A percentile compares a stretch with the other conserved stretches of the same genome.
phyloP scores from a whole-genome alignment of 2,888 invertebrate genomes.

The Catocala fraxini region DNA sequence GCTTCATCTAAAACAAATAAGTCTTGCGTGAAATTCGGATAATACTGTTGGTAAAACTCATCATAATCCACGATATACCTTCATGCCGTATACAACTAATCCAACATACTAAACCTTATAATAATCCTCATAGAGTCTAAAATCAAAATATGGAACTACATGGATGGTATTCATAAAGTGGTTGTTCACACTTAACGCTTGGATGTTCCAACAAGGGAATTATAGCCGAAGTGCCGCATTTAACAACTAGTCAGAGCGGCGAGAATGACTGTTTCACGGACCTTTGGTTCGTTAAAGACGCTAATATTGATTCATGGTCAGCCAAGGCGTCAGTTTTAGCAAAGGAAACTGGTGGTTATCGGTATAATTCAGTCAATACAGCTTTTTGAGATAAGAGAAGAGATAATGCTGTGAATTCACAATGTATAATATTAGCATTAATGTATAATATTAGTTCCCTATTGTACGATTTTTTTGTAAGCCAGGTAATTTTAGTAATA shows the following conservation, averaged over 20 bases:
- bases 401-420: slow-evolving; percentile 21
- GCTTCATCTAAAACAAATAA: slow-evolving; percentile 77
- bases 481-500: neutral
- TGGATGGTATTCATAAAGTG: slow-evolving; percentile 5
- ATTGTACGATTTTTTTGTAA: neutral
- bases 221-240: slow-evolving; percentile 66
- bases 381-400: slow-evolving; percentile 33
- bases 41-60: slow-evolving; percentile 67
- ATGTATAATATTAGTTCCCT: slow-evolving; percentile 19
- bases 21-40: slow-evolving; percentile 79
- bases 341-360: slow-evolving; percentile 52
- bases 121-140: slow-evolving; percentile 14
- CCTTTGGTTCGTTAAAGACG: slow-evolving; percentile 58
- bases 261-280: slow-evolving; percentile 69
- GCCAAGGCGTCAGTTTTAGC: slow-evolving; percentile 61
- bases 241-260: slow-evolving; percentile 67
- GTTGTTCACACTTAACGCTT: slow-evolving; percentile 65
- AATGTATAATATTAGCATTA: slow-evolving; percentile 23
- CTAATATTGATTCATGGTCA: slow-evolving; percentile 60
- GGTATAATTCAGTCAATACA: slow-evolving; percentile 44
- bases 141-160: neutral
- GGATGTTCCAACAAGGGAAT: slow-evolving; percentile 64
- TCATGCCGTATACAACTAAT: neutral
- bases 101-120: slow-evolving; percentile 17
- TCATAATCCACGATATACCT: slow-evolving; percentile 38